Evolutionary conservation across 2,888 invertebrate genomes (phyloP).

Genomic region (Rhagophthalmus giganteus): DNA sequence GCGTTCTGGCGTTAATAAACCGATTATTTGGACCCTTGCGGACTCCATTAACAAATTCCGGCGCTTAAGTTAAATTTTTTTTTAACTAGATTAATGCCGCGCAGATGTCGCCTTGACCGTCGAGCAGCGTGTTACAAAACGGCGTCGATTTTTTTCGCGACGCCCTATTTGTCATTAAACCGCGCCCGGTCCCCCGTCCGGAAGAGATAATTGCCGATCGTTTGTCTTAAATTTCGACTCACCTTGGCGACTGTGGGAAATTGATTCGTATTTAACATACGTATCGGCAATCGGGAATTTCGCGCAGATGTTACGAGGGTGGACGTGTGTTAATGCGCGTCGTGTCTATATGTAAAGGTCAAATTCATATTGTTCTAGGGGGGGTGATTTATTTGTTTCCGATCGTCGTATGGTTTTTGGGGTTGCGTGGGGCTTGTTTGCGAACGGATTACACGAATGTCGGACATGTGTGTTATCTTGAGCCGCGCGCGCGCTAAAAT

Average conservation of each 20-base stretch:
- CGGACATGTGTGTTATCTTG: too few species aligned
- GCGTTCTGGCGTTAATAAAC: conserved; percentile 48
- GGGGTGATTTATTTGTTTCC: conserved; percentile 27
- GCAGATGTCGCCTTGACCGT: conserved; percentile 5
- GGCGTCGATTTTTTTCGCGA: conserved; percentile 5
- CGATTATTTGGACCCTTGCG: conserved; percentile 44
- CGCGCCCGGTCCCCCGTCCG: conserved; percentile 7
- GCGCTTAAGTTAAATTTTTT: conserved; percentile 8
- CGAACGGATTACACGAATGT: conserved; percentile 20
- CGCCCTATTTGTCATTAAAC: conserved; percentile 15
- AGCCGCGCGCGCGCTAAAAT: too few species aligned
- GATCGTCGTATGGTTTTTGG: conserved; percentile 21
- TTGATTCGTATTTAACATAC: too few species aligned
- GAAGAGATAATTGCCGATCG: conserved; percentile 3
- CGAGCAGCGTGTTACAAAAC: conserved; percentile 1
- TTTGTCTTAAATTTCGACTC: neutral
- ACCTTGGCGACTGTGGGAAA: too few species aligned
- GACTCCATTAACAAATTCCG: conserved; percentile 5
- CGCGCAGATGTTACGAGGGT: conserved; percentile 2
- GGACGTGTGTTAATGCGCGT: conserved; percentile 11
- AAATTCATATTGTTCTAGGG: conserved; percentile 49
- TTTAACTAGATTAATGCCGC: conserved; percentile 1
- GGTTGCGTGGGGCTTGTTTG: conserved; percentile 24
- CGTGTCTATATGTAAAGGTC: conserved; percentile 50
- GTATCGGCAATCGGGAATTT: too few species aligned